Base-by-base conservation (phyloP, 2,797 vertebrate species). In the Xenentodon cancila region DNA sequence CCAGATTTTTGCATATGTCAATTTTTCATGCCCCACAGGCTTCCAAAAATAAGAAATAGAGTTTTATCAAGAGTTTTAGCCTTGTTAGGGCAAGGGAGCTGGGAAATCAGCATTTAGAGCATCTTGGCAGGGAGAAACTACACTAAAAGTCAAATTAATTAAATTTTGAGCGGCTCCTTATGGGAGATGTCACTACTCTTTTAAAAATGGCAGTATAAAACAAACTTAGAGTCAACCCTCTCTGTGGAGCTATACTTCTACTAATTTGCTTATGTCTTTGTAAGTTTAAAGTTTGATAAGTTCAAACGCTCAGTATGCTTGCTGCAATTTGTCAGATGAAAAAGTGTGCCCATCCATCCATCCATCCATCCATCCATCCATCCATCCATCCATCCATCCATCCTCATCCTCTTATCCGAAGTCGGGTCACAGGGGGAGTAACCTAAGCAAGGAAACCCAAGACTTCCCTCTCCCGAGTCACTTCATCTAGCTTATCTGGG, bases 61-160 rank as follows among this genome's bases (percentile, higher is more conserved):
- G 34, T 37, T 37, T 37, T 37, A 37, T 37, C 9, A 32, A 46
- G 67, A 53, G 9, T 13, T 37, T 37, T 37, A 32, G 1, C 34
- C 52, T 60, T 53, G 47, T 64, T 65, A 60, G 17, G 37, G 18
- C 32, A 59, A 42, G 53, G 12, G 54, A 67, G 55, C 12, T 48
- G 47, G 37, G 3, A 9, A 51, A 65, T 61, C 42, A 45, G 44
- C 50, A 59, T 65, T 64, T 50, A 43, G 12, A 58, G 50, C 46
- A 71, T 57, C 65, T 32, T 54, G 68, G 62, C 74, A 73, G 32
- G 49, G 46, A 62, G 37, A 68, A 66, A 67, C 51, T 64, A 49
- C 60, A 44, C 42, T 58, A 57, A 80, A 75, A 79, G 67, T 73
- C 57, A 70, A 67, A 75, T 25, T 73, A 68, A 68, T 76, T 49